These are phyloP conservation scores for Entosphenus tridentatus DNA, from an alignment of 2,113 vertebrate genomes.

Conservation along the genomic window DNA sequence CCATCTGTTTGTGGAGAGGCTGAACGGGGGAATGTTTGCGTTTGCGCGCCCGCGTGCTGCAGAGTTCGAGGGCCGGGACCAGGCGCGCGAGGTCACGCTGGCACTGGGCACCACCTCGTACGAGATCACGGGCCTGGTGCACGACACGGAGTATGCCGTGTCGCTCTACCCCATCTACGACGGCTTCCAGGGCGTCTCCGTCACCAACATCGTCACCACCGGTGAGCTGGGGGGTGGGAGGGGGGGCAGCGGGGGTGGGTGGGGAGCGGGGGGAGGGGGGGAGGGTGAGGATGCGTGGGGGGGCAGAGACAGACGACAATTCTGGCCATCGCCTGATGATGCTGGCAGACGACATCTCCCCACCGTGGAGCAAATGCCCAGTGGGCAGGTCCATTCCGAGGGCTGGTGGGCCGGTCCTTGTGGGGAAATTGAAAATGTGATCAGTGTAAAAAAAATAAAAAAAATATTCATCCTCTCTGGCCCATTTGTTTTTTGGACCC, in stretches of 20 bases:
- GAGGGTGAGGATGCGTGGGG: conserved; percentile 31
- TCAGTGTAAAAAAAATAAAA: too few relatives aligned
- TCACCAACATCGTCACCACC: conserved; percentile 1
- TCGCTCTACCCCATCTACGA: conserved; percentile 28
- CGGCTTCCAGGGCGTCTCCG: conserved; percentile 2
- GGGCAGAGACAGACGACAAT: too few relatives aligned
- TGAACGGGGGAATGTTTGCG: not conserved
- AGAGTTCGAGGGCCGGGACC: conserved; percentile 44
- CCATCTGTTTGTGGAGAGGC: too few relatives aligned
- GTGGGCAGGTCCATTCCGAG: too few relatives aligned
- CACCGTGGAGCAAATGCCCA: too few relatives aligned
- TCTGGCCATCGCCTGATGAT: too few relatives aligned
- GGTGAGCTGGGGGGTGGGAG: conserved; percentile 34
- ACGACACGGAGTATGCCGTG: conserved; percentile 49
- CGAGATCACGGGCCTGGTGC: conserved; percentile 28
- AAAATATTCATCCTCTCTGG: too few relatives aligned
- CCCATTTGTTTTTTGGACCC: too few relatives aligned
- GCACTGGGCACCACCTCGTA: conserved; percentile 28
- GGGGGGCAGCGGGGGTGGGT: conserved; percentile 47
- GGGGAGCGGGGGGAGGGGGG: conserved; percentile 19
- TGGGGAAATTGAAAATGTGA: too few relatives aligned
- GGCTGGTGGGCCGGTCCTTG: too few relatives aligned
- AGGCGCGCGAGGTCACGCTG: conserved; percentile 39
- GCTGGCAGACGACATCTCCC: too few relatives aligned
- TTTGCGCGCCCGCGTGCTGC: not conserved